Evolutionary conservation across 2,113 vertebrate species (phyloP).

Genomic region (Pseudorhombus dupliciocellatus): DNA sequence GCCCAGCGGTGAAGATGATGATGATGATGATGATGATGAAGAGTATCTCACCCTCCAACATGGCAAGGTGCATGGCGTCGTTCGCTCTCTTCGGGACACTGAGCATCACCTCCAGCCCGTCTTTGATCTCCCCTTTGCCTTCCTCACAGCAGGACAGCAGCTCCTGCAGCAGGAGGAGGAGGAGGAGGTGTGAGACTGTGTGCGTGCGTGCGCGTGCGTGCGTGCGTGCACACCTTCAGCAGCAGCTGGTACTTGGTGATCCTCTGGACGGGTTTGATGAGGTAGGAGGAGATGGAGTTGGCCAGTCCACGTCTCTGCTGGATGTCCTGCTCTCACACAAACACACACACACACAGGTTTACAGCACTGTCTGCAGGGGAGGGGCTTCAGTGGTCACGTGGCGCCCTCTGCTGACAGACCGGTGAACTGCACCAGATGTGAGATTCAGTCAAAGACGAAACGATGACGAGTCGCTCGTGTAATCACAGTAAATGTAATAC

Average conservation of each 20-base stretch:
- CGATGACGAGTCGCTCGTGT: too few relatives aligned
- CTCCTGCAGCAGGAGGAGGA: conserved; percentile 79
- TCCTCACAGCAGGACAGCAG: conserved; percentile 97
- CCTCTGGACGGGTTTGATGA: conserved; percentile 99
- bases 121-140: conserved; percentile 97
- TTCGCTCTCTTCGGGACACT: conserved; percentile 98
- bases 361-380: not conserved
- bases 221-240: conserved; percentile 87
- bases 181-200: not conserved
- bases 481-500: too few relatives aligned
- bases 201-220: not conserved
- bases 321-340: conserved; percentile 85
- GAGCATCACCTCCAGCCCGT: conserved; percentile 98
- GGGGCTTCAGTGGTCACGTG: conserved; percentile 1
- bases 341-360: not conserved
- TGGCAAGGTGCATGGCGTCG: conserved; percentile 98
- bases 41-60: conserved; percentile 90
- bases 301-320: conserved; percentile 94
- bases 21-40: too few relatives aligned
- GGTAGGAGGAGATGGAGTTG: conserved; percentile 98
- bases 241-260: conserved; percentile 99
- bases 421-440: not conserved
- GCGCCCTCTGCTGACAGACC: conserved; percentile 55
- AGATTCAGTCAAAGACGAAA: too few relatives aligned
- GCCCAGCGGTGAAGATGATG: too few relatives aligned